A percentile compares a stretch with the other conserved stretches of the same genome.
phyloP scores from a whole-genome alignment of 2,888 invertebrate species.

The Drosophila fungiperda region DNA sequence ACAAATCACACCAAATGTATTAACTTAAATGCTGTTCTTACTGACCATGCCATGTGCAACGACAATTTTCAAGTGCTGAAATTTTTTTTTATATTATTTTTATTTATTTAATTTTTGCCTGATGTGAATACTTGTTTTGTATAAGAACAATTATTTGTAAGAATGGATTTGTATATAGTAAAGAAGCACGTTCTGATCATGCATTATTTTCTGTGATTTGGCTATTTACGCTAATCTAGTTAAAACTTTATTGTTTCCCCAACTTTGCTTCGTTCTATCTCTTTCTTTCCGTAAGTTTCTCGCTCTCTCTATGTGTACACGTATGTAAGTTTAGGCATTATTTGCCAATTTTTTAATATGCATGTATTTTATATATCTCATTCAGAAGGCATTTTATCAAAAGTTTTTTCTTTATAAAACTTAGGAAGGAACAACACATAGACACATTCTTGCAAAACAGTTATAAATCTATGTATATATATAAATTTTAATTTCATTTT shows the following conservation, averaged over 20 bases:
- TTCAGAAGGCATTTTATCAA: slow-evolving; percentile 64
- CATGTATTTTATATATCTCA: slow-evolving; percentile 25
- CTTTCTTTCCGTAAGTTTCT: neutral
- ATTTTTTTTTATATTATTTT: neutral
- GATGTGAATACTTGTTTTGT: slow-evolving; percentile 6
- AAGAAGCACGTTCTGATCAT: slow-evolving; percentile 36
- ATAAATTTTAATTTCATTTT: slow-evolving; percentile 24
- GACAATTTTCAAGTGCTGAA: slow-evolving; percentile 47
- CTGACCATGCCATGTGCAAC: slow-evolving; percentile 33
- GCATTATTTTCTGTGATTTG: slow-evolving; percentile 34
- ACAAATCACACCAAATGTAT: slow-evolving; percentile 21
- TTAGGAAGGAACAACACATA: slow-evolving; percentile 32
- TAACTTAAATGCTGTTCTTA: slow-evolving; percentile 42
- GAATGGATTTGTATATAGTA: slow-evolving; percentile 18
- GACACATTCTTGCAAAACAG: slow-evolving; percentile 34
- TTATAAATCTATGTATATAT: slow-evolving; percentile 38
- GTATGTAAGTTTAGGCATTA: slow-evolving; percentile 31
- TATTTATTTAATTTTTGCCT: neutral
- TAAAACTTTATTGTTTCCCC: slow-evolving; percentile 48
- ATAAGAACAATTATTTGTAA: slow-evolving; percentile 40
- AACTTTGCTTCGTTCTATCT: slow-evolving; percentile 27
- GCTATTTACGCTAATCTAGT: slow-evolving; percentile 48
- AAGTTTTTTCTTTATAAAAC: slow-evolving; percentile 27
- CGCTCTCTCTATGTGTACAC: neutral
- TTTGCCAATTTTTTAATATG: slow-evolving; percentile 24